Conservation (phyloP, 2,797 vertebrate genomes). For the Clarias laeviceps region DNA sequence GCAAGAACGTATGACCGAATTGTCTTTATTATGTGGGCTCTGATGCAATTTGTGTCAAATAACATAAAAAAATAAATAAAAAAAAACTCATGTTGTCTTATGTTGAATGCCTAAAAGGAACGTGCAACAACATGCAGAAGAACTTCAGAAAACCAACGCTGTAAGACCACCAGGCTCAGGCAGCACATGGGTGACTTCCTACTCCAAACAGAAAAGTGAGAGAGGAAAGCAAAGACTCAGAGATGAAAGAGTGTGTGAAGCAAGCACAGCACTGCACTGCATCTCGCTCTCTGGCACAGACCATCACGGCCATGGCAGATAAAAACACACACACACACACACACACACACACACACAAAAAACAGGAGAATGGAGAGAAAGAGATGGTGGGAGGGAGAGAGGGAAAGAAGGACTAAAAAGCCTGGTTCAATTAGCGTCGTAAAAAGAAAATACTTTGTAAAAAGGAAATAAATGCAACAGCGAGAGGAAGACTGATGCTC, state of each 20-base stretch:
- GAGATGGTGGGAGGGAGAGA: neutral
- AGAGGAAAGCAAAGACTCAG: neutral
- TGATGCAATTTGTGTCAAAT: constrained; percentile 15
- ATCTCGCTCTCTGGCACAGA: neutral
- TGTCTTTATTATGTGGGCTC: neutral
- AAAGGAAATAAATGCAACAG: constrained; percentile 95
- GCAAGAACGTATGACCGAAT: neutral
- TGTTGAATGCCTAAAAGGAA: neutral
- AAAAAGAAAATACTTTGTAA: constrained; percentile 99
- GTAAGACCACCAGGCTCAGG: constrained; percentile 9
- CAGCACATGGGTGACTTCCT: constrained; percentile 6
- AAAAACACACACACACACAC: no score
- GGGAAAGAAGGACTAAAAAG: constrained; percentile 49
- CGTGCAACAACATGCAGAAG: neutral
- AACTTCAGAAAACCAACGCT: neutral
- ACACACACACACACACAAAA: neutral
- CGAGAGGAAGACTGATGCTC: constrained; percentile 93
- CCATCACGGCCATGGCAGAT: neutral
- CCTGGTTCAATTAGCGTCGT: constrained; percentile 87
- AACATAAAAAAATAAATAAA: neutral
- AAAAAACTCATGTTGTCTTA: neutral
- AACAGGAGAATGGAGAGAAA: neutral
- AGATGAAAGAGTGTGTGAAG: constrained; percentile 1
- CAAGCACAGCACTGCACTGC: neutral
- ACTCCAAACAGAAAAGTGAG: neutral